These are phyloP conservation scores for Lochmaea crataegi DNA, from an alignment of 2,888 invertebrate species.

Conservation along the genomic window DNA sequence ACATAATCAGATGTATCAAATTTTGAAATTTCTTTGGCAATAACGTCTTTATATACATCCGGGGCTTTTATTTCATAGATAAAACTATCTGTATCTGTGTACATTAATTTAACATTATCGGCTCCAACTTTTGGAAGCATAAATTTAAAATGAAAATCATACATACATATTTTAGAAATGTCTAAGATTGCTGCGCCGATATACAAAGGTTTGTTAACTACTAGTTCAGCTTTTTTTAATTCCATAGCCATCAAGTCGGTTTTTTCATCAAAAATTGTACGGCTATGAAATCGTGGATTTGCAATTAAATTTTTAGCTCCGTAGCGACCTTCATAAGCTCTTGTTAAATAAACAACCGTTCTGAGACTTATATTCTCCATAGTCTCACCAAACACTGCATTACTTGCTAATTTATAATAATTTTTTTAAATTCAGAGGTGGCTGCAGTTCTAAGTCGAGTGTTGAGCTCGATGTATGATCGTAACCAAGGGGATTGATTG, in stretches of 20 bases:
- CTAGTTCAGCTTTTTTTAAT: not conserved
- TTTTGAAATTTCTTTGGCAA: not conserved
- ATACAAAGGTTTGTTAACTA: not conserved
- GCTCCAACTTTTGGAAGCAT: not conserved
- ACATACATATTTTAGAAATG: not conserved
- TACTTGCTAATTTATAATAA: not conserved
- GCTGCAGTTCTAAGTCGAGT: not conserved
- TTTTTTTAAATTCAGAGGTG: not conserved
- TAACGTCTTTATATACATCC: too few species aligned
- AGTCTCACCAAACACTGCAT: not conserved
- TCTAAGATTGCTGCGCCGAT: not conserved
- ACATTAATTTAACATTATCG: not conserved
- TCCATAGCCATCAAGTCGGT: not conserved
- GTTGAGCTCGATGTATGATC: not conserved
- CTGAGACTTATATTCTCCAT: not conserved
- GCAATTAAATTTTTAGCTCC: not conserved
- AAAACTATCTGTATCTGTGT: not conserved
- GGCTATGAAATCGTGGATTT: too few species aligned
- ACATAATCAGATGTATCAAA: not conserved
- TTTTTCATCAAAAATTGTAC: too few species aligned
- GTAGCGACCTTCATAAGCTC: not conserved
- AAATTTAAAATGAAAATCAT: conserved; percentile 6
- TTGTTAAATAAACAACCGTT: not conserved
- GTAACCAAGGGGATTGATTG: not conserved
- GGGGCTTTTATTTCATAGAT: too few species aligned